Percentiles rank a stretch among this genome's conserved stretches.
These are phyloP conservation scores for Ariolimax columbianus DNA, from an alignment of 2,888 invertebrate species.

Conservation along the genomic window DNA sequence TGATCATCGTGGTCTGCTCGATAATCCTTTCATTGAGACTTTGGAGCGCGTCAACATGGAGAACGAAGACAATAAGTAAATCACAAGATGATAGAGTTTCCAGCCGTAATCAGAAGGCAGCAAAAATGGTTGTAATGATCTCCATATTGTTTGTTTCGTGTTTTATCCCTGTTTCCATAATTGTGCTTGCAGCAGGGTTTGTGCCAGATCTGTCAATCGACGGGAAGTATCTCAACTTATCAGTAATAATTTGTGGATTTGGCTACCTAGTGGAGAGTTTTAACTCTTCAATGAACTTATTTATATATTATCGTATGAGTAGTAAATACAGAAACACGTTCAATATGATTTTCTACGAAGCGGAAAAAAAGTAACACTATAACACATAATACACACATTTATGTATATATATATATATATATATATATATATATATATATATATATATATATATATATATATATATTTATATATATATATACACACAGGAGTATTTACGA, in stretches of 20 bases:
- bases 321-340: not conserved
- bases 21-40: not conserved
- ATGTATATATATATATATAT: too few species aligned
- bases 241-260: not conserved
- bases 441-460: too few species aligned
- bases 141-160: not conserved
- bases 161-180: not conserved
- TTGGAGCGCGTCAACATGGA: not conserved
- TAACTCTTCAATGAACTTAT: constrained; percentile 14
- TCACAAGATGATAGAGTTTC: not conserved
- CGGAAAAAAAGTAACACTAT: too few species aligned
- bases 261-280: not conserved
- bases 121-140: constrained; percentile 11
- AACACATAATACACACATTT: too few species aligned
- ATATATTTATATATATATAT: too few species aligned
- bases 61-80: not conserved
- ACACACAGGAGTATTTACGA: too few species aligned
- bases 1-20: not conserved
- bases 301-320: constrained; percentile 18
- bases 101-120: not conserved
- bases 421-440: too few species aligned
- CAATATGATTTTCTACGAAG: not conserved
- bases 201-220: not conserved
- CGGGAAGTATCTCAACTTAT: not conserved
- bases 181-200: not conserved